These are phyloP conservation scores for Salarias fasciatus DNA, from an alignment of 2,797 vertebrate species.

Conservation along the genomic window DNA sequence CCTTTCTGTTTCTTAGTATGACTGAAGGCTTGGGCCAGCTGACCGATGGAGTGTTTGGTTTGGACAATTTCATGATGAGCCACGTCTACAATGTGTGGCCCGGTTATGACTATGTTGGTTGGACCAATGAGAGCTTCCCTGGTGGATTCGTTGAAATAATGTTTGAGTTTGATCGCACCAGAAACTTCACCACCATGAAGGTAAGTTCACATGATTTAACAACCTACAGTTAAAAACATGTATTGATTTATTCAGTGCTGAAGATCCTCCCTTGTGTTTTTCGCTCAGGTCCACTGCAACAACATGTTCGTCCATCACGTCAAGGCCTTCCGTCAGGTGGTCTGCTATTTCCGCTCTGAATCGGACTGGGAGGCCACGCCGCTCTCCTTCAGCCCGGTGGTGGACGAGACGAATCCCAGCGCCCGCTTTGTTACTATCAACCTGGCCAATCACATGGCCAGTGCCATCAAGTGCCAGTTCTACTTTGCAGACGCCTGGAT, in stretches of 20 bases:
- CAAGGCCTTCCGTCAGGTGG: slow-evolving; percentile 93
- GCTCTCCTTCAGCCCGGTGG: slow-evolving; percentile 85
- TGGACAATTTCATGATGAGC: slow-evolving; percentile 92
- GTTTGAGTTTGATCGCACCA: slow-evolving; percentile 94
- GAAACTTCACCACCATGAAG: slow-evolving; percentile 99
- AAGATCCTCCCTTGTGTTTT: background rate
- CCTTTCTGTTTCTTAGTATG: slow-evolving; percentile 84
- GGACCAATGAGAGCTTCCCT: slow-evolving; percentile 91
- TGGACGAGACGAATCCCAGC: slow-evolving; percentile 91
- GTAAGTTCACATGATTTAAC: slow-evolving; percentile 61
- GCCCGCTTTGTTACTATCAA: slow-evolving; percentile 93
- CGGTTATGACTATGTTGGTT: slow-evolving; percentile 96
- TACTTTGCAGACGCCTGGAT: slow-evolving; percentile 96
- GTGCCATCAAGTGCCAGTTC: slow-evolving; percentile 96
- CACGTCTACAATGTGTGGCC: slow-evolving; percentile 94
- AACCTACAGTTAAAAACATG: background rate
- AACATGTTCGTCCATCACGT: slow-evolving; percentile 93
- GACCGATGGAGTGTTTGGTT: slow-evolving; percentile 93
- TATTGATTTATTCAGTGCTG: background rate
- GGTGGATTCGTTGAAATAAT: slow-evolving; percentile 92
- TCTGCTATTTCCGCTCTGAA: slow-evolving; percentile 93
- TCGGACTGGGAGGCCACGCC: slow-evolving; percentile 90
- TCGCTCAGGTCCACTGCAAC: slow-evolving; percentile 93
- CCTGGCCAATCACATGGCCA: slow-evolving; percentile 95
- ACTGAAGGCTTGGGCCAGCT: slow-evolving; percentile 96